Conservation (phyloP, 1,140 invertebrate species). For the Rhynchophorus ferrugineus region DNA sequence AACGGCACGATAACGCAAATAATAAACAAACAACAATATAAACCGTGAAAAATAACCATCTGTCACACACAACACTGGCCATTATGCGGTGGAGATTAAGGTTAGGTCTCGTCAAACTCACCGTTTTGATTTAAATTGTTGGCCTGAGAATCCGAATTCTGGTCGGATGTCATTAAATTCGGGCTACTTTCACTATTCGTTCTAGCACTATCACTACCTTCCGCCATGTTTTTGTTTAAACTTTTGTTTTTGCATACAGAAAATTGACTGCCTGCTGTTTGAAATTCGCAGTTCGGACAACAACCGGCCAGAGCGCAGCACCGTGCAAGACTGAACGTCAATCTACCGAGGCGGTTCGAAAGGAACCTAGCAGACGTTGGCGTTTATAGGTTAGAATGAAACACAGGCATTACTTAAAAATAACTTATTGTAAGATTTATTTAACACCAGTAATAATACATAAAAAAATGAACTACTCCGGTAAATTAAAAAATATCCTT, state of each 20-base stretch:
- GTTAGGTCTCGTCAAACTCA: conserved; percentile 22
- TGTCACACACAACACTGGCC: conserved; percentile 10
- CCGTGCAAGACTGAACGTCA: conserved; percentile 1
- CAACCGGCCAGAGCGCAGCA: conserved; percentile 15
- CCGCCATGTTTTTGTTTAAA: conserved; percentile 38
- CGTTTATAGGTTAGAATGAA: neutral
- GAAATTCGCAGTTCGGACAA: conserved; percentile 13
- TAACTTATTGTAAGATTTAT: neutral
- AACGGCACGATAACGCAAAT: neutral
- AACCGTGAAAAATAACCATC: conserved; percentile 22
- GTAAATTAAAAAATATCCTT: conserved; percentile 1
- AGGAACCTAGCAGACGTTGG: neutral
- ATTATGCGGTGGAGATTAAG: conserved; percentile 10
- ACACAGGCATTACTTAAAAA: neutral
- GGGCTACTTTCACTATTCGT: conserved; percentile 33
- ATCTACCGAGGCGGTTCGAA: conserved; percentile 2
- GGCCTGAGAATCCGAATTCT: conserved; percentile 18
- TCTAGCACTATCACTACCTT: conserved; percentile 32
- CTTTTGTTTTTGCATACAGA: conserved; percentile 32
- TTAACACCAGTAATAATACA: neutral
- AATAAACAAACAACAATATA: conserved; percentile 4
- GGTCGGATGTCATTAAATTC: conserved; percentile 24
- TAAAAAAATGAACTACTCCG: neutral
- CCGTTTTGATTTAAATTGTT: conserved; percentile 29
- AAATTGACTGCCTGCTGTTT: conserved; percentile 22